Percentiles rank a stretch among this genome's conserved stretches.
These are phyloP conservation scores for Timema podura DNA, from an alignment of 2,888 invertebrate species.

Conservation along the genomic window DNA sequence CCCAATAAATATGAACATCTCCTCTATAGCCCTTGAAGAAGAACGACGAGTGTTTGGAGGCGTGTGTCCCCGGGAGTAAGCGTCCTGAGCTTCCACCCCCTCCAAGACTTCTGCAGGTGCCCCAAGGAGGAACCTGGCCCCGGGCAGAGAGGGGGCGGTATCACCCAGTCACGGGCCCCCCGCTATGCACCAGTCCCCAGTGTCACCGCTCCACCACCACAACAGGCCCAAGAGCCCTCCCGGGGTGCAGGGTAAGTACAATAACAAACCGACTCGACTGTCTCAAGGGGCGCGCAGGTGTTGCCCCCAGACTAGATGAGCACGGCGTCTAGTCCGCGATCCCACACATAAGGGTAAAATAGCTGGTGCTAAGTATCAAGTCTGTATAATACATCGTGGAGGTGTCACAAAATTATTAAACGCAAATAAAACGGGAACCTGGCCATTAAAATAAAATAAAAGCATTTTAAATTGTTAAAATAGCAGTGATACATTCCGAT, in stretches of 20 bases:
- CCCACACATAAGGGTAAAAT: too few species aligned
- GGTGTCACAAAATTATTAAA: too few species aligned
- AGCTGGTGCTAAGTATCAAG: too few species aligned
- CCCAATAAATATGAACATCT: too few species aligned
- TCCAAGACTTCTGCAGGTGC: constrained; percentile 37
- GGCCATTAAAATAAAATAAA: too few species aligned
- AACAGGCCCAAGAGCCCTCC: constrained; percentile 48
- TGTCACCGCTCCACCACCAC: constrained; percentile 50
- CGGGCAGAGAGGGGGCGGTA: constrained; percentile 33
- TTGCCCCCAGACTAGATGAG: not conserved
- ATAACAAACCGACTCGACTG: too few species aligned
- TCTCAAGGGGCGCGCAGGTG: too few species aligned
- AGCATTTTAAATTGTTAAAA: too few species aligned
- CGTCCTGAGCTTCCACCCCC: constrained; percentile 44
- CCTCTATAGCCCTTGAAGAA: constrained; percentile 53
- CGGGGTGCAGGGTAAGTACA: not conserved
- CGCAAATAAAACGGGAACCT: too few species aligned
- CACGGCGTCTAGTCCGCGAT: not conserved
- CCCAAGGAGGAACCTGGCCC: constrained; percentile 40
- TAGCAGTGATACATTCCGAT: too few species aligned
- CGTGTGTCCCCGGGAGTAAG: constrained; percentile 40
- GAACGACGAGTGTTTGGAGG: constrained; percentile 59
- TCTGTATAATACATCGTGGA: too few species aligned
- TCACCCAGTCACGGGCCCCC: constrained; percentile 29
- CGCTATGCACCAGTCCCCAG: constrained; percentile 44